Conservation (phyloP, 2,113 vertebrate genomes). For the Fulmarus glacialis region DNA sequence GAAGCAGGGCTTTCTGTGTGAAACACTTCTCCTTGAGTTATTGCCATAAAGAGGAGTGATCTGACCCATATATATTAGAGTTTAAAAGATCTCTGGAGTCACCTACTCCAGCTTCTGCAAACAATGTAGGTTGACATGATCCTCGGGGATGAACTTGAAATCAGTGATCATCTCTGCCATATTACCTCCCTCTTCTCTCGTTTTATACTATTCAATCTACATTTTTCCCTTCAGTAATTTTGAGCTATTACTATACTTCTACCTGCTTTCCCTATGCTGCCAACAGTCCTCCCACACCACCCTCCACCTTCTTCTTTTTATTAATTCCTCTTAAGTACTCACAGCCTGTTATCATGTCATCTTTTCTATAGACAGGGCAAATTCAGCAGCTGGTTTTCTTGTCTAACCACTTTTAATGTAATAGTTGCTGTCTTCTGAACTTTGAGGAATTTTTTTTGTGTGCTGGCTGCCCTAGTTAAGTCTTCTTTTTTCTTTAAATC, state of each 20-base stretch:
- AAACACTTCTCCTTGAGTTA: neutral
- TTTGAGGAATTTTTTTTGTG: neutral
- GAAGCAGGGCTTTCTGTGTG: neutral
- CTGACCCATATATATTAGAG: neutral
- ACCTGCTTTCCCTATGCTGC: neutral
- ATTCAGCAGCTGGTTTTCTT: neutral
- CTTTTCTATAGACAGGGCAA: constrained; percentile 7
- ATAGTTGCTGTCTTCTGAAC: constrained; percentile 5
- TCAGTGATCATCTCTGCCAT: neutral
- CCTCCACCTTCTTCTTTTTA: neutral
- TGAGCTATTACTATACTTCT: neutral
- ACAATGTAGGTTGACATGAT: neutral
- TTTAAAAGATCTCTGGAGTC: neutral
- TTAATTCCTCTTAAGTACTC: constrained; percentile 25
- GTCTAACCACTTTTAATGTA: neutral
- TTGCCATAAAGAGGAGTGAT: neutral
- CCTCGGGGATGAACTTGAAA: neutral
- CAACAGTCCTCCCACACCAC: constrained; percentile 1
- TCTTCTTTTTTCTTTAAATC: neutral
- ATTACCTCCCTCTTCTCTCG: neutral
- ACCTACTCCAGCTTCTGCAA: neutral
- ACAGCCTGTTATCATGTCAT: constrained; percentile 11
- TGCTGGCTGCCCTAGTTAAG: neutral
- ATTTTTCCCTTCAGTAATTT: constrained; percentile 27
- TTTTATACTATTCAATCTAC: constrained; percentile 5